Evolutionary conservation across 2,113 vertebrate species (phyloP).

Genomic region (Xerus inauris): DNA sequence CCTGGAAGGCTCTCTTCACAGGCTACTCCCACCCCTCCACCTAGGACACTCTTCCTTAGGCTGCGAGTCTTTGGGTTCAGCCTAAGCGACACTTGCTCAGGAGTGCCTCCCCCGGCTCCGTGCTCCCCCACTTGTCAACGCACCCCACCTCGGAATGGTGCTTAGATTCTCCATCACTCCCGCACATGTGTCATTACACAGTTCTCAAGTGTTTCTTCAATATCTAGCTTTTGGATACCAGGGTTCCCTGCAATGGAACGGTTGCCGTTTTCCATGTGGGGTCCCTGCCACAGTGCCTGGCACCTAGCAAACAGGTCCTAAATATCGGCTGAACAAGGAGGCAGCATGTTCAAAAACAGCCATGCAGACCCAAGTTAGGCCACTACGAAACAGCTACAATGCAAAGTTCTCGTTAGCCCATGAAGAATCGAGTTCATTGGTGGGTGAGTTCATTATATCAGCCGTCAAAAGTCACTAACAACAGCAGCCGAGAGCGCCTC

Average conservation of each 20-base stretch:
- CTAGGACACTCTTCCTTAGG: background rate
- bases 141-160: background rate
- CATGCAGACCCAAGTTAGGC: background rate
- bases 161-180: background rate
- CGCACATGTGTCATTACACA: background rate
- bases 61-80: background rate
- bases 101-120: background rate
- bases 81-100: background rate
- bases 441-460: background rate
- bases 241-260: background rate
- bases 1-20: background rate
- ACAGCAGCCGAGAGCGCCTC: background rate
- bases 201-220: background rate
- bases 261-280: background rate
- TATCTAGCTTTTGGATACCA: background rate
- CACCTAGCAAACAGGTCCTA: background rate
- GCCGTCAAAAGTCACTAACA: slow-evolving; percentile 33
- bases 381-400: background rate
- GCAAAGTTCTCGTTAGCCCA: background rate
- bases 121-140: rapidly evolving
- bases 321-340: background rate
- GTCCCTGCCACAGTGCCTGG: background rate
- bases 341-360: background rate
- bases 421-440: background rate
- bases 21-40: rapidly evolving